These are phyloP conservation scores for Salvator merianae DNA, from an alignment of 2,113 vertebrate species.

Conservation along the genomic window DNA sequence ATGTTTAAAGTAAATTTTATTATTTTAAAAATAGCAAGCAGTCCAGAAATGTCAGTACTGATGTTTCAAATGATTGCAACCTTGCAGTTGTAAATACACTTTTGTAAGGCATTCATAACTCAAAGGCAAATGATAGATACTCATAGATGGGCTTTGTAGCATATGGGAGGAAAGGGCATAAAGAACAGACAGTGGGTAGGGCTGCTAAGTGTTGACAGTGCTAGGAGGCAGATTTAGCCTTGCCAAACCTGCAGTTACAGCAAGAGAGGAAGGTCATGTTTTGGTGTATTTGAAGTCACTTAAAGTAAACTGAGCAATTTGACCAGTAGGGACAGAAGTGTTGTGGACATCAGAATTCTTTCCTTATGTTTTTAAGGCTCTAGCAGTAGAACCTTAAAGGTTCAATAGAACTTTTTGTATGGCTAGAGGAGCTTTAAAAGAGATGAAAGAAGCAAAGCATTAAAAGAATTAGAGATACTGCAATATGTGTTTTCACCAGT, in stretches of 20 bases:
- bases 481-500: background rate
- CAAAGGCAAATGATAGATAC: background rate
- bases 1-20: background rate
- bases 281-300: background rate
- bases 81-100: accelerated
- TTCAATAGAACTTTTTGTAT: no score
- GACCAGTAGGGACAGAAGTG: accelerated
- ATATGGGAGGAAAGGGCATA: slow-evolving; percentile 16
- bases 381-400: no score
- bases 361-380: background rate
- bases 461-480: accelerated
- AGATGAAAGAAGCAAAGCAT: background rate
- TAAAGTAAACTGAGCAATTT: background rate
- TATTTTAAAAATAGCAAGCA: accelerated
- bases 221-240: slow-evolving; percentile 29
- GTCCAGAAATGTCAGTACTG: background rate
- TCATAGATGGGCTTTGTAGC: background rate
- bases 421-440: background rate
- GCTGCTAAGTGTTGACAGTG: slow-evolving; percentile 28
- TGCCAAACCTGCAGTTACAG: slow-evolving; percentile 18
- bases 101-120: background rate
- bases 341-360: background rate
- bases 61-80: background rate
- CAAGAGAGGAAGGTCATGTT: background rate
- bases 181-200: background rate